Percentiles rank a stretch among this genome's conserved stretches.
These are phyloP conservation scores for Seriola rivoliana DNA, from an alignment of 2,113 vertebrate species.

Conservation along the genomic window DNA sequence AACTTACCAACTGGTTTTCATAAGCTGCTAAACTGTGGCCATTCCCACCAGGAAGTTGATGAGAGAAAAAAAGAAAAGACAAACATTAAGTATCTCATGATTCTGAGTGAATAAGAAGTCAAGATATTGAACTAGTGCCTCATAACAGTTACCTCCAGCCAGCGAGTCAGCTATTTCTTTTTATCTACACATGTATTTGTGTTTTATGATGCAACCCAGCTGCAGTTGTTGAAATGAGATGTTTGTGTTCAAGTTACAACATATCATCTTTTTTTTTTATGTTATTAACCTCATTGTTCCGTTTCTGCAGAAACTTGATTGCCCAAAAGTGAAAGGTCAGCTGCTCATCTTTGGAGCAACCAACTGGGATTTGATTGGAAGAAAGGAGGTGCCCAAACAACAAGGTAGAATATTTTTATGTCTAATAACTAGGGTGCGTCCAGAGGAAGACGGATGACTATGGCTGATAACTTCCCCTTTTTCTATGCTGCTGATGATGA, in stretches of 20 bases:
- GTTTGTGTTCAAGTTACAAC: not conserved
- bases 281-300: not conserved
- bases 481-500: not conserved
- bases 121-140: not conserved
- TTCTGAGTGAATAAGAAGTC: not conserved
- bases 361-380: constrained; percentile 98
- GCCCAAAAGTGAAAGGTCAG: constrained; percentile 92
- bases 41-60: not conserved
- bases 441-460: not conserved
- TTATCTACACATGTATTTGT: not conserved
- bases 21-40: not conserved
- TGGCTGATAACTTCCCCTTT: not conserved
- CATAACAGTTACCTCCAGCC: not conserved
- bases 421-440: not conserved
- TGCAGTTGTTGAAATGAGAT: not conserved
- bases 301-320: constrained; percentile 91
- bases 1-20: too few relatives aligned
- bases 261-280: not conserved
- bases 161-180: not conserved
- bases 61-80: not conserved
- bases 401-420: constrained; percentile 86
- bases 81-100: not conserved
- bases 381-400: constrained; percentile 96
- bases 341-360: constrained; percentile 96
- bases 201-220: not conserved